Evolutionary conservation across 2,888 invertebrate species (phyloP), one percentile per base, ranked within the genome.

Genomic region (Pseudanteris insignis): DNA sequence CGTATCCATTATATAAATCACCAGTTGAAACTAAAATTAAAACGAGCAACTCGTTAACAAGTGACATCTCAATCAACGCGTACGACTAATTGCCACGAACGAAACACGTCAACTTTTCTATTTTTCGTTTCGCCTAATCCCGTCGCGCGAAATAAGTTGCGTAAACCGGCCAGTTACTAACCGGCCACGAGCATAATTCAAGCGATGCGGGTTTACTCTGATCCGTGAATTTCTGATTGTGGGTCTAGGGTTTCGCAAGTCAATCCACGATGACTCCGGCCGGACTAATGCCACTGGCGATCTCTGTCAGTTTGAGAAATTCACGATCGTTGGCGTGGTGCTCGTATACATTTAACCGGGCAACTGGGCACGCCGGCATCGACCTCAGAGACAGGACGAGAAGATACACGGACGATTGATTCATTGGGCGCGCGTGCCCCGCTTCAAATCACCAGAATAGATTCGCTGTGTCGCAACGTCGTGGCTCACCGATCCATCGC

Each of bases 361-460:
- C 53, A n/a, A 14, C n/a, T n/a, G 15, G 30, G 33, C n/a, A n/a
- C n/a, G n/a, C n/a, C n/a, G n/a, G n/a, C n/a, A n/a, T n/a, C n/a
- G n/a, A n/a, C n/a, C n/a, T n/a, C n/a, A n/a, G n/a, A n/a, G 5
- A 7, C 21, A 7, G 21, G 21, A 44, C 59, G 65, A 58, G 63
- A 57, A 63, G 48, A 51, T 60, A 63, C 61, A 47, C 66, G 54
- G 64, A 64, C 77, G 75, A 80, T 80, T 80, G 79, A 80, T 80
- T 79, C 78, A 80, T 79, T 78, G 77, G 74, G 73, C 78, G 77
- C 79, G 79, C 79, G 79, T 79, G 79, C 76, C 77, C 74, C 70
- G 70, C 74, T 78, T 77, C 76, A 76, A 79, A 79, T 78, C 78
- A 78, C 79, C 74, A 78, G 78, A 80, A 80, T 80, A 80, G 78